Evolutionary conservation across 2,888 invertebrate genomes (phyloP), one percentile per base, ranked within the genome.

Genomic region (Cataglyphis cursor): DNA sequence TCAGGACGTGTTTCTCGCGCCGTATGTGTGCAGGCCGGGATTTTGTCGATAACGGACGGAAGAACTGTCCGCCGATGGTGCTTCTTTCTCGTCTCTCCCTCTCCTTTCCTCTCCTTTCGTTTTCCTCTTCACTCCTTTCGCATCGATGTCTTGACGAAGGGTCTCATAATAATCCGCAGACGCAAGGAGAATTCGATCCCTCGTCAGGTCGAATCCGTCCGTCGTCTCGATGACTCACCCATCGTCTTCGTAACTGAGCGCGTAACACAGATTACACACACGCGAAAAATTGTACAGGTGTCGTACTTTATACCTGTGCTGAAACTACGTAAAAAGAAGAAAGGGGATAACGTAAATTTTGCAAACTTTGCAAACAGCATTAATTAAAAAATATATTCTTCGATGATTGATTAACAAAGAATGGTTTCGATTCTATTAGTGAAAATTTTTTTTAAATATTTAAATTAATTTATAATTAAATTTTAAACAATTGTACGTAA

Each of bases 11-110:
- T 90, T 51, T 51, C 87, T 88, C 89, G 86, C 88, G 74, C 89
- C 89, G 89, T 88, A 90, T 88, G 90, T 90, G 44, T n/a, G n/a
- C 88, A 73, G 82, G 83, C 48, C 28, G 59, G 90, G 85, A 89
- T 90, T 35, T 35, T 86, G 84, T 90, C 90, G 89, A 90, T 90
- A 90, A 90, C 90, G 89, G 89, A 89, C 88, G 86, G 85, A 90
- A 90, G 90, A 88, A 87, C 86, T 83, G 85, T 88, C 82, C 82
- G 80, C 83, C 83, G 86, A 81, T 83, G 83, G 75, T 86, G 84
- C 84, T 84, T 80, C 82, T 85, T 80, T 84, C 88, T 59, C 35
- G 28, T 54, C 59, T 81, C 57, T 62, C 62, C 64, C 38, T 44
- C 57, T 65, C 48, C 35, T 31, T 41, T 31, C 54, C 28, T 24